Conservation (phyloP, 2,888 invertebrate genomes). For the Diaperis boleti region DNA sequence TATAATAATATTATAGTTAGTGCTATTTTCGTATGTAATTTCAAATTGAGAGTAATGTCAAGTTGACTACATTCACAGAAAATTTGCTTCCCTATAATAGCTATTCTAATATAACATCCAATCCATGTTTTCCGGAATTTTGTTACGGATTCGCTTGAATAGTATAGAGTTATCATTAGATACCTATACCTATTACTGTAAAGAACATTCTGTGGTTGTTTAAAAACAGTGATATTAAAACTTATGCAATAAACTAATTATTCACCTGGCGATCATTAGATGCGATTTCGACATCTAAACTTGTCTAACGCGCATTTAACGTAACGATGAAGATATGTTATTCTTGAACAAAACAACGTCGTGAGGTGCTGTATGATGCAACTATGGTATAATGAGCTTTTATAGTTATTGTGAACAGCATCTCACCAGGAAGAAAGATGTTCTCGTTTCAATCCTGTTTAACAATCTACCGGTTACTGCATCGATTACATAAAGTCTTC, state of each 20-base stretch:
- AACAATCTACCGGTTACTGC: constrained; percentile 37
- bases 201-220: not conserved
- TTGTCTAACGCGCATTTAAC: constrained; percentile 11
- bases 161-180: no score
- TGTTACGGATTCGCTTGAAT: no score
- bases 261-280: constrained; percentile 19
- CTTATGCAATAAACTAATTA: constrained; percentile 26
- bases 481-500: constrained; percentile 34
- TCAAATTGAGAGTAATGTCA: constrained; percentile 5
- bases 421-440: constrained; percentile 39
- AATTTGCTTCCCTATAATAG: not conserved
- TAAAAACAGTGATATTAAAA: not conserved
- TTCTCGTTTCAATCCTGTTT: constrained; percentile 37
- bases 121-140: no score
- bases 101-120: no score
- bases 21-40: constrained; percentile 2
- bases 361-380: constrained; percentile 30
- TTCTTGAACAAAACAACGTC: constrained; percentile 19
- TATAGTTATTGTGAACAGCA: constrained; percentile 37
- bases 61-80: not conserved
- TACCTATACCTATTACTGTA: no score
- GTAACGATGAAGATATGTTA: constrained; percentile 7
- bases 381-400: constrained; percentile 36
- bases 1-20: no score
- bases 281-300: constrained; percentile 26